Conservation (phyloP, 2,888 invertebrate genomes). For the Andrena chrysosceles region DNA sequence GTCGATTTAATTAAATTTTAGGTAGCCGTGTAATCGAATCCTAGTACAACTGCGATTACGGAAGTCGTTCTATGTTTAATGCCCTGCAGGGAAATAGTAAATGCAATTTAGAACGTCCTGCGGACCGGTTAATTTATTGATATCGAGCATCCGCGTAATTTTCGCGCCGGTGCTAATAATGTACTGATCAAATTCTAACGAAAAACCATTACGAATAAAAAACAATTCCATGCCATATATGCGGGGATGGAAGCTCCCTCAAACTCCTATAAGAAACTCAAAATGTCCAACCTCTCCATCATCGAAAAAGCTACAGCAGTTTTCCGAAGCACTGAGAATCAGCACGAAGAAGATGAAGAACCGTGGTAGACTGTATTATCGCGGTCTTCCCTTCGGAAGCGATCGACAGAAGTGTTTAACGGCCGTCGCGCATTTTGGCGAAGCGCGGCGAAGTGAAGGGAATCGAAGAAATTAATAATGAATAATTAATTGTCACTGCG, state of each 20-base stretch:
- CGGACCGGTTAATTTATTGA: slow-evolving; percentile 59
- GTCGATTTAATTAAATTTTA: slow-evolving; percentile 59
- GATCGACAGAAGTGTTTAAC: slow-evolving; percentile 46
- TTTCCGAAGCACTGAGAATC: too few species aligned
- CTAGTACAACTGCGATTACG: slow-evolving; percentile 60
- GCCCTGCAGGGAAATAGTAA: slow-evolving; percentile 60
- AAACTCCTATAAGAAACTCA: too few species aligned
- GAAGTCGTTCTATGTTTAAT: slow-evolving; percentile 62
- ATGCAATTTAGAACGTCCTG: slow-evolving; percentile 62
- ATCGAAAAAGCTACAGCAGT: too few species aligned
- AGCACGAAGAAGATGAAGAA: background rate
- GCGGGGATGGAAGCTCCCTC: too few species aligned
- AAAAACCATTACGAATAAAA: background rate
- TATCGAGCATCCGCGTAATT: slow-evolving; percentile 52
- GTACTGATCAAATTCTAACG: slow-evolving; percentile 40
- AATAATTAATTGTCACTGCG: too few species aligned
- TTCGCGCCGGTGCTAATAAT: slow-evolving; percentile 42
- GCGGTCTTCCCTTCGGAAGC: slow-evolving; percentile 19
- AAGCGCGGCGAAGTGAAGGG: too few species aligned
- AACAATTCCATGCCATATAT: background rate
- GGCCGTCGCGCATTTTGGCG: background rate
- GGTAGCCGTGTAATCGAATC: slow-evolving; percentile 55
- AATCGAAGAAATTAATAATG: too few species aligned
- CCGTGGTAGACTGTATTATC: too few species aligned
- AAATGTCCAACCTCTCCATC: too few species aligned